Conservation (phyloP, 2,888 invertebrate species). For the Machimus atricapillus region DNA sequence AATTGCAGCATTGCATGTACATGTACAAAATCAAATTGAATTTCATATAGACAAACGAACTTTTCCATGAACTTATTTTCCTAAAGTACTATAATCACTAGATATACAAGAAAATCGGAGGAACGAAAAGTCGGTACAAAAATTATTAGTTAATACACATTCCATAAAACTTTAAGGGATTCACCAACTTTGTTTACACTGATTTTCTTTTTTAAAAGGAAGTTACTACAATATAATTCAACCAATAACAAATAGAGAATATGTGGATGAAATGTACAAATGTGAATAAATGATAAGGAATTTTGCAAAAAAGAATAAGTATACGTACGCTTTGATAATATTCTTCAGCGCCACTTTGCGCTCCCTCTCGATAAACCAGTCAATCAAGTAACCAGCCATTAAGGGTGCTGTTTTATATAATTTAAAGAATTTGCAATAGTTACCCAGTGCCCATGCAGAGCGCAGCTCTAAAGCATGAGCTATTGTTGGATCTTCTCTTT, state of each 20-base stretch:
- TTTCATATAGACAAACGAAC: background rate
- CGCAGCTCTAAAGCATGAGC: constrained; percentile 86
- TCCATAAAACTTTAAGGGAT: background rate
- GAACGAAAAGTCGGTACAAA: background rate
- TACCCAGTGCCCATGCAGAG: constrained; percentile 91
- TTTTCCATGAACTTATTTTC: background rate
- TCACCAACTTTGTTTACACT: background rate
- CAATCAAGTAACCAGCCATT: constrained; percentile 96
- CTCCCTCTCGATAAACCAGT: constrained; percentile 97
- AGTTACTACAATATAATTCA: background rate
- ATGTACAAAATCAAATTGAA: background rate
- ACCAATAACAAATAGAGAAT: background rate
- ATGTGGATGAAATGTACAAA: background rate
- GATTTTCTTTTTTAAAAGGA: background rate
- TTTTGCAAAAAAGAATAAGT: background rate
- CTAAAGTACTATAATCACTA: background rate
- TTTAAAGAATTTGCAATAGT: constrained; percentile 91
- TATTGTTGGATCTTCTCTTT: constrained; percentile 82
- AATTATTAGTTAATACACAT: background rate
- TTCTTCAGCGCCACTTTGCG: constrained; percentile 89
- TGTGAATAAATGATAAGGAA: background rate
- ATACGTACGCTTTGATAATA: constrained; percentile 97
- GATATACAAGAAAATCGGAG: background rate
- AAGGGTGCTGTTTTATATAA: constrained; percentile 88
- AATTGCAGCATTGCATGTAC: background rate